phyloP scores from a whole-genome alignment of 2,113 vertebrate species.

The Petrocephalus zakoni region DNA sequence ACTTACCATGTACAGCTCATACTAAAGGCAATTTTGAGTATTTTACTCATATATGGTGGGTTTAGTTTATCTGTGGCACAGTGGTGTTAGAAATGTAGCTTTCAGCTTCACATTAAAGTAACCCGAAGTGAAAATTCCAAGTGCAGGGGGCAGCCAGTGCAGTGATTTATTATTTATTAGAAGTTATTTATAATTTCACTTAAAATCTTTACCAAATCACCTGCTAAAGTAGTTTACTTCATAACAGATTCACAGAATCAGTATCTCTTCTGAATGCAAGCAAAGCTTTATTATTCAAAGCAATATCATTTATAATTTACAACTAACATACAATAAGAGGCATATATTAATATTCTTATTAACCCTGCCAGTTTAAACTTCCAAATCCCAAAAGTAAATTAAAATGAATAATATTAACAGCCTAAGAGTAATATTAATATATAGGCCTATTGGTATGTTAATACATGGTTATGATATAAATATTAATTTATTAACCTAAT shows the following conservation, averaged over 20 bases:
- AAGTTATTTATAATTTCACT: background rate
- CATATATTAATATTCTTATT: background rate
- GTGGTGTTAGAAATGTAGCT: background rate
- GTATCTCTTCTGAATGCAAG: background rate
- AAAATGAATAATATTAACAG: background rate
- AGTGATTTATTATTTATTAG: background rate
- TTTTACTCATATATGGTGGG: background rate
- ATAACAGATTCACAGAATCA: background rate
- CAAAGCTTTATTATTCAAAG: background rate
- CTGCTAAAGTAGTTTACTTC: background rate
- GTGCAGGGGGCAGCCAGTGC: background rate
- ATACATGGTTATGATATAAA: background rate
- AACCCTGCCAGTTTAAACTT: background rate
- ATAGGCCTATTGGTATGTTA: background rate
- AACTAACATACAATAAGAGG: background rate
- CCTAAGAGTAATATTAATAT: background rate
- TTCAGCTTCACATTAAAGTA: background rate
- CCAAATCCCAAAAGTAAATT: background rate
- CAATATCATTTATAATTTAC: background rate
- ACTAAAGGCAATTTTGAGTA: background rate
- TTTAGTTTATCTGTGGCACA: background rate
- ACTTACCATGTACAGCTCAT: background rate
- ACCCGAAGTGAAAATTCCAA: background rate
- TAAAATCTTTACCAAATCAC: background rate
- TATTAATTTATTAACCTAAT: background rate